Percentiles rank a stretch among this genome's conserved stretches.
Conservation (phyloP, 2,888 invertebrate genomes). For the Tenthredo livida region DNA sequence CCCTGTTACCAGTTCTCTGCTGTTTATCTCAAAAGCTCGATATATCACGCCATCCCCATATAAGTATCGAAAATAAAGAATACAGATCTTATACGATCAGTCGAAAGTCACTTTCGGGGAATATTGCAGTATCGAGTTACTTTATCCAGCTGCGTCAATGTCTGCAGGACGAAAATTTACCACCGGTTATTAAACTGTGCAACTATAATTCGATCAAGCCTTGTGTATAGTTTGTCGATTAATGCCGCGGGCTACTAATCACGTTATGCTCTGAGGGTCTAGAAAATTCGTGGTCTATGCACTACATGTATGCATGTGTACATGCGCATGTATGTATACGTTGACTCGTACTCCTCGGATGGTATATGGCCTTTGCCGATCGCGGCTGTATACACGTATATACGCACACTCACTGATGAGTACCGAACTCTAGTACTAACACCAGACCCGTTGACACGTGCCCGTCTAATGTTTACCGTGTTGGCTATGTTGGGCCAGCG, state of each 20-base stretch:
- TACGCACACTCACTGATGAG: neutral
- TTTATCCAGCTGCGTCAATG: neutral
- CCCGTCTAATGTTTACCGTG: constrained; percentile 68
- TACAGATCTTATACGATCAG: neutral
- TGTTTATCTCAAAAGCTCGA: neutral
- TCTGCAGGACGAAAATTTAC: constrained; percentile 28
- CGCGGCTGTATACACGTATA: neutral
- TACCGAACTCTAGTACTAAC: neutral
- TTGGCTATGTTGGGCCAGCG: constrained; percentile 69
- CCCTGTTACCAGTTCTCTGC: neutral
- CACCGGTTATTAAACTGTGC: constrained; percentile 35
- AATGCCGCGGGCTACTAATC: constrained; percentile 41
- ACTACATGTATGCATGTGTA: neutral
- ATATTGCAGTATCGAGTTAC: neutral
- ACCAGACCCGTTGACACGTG: constrained; percentile 62
- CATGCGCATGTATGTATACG: neutral
- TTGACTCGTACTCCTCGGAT: constrained; percentile 14
- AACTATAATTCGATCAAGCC: constrained; percentile 10
- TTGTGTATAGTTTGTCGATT: constrained; percentile 17
- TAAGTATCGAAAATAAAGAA: neutral
- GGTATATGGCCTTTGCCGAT: neutral
- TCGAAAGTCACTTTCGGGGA: neutral
- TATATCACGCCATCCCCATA: neutral
- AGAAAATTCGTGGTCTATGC: constrained; percentile 14
- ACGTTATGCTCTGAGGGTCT: constrained; percentile 31